A percentile compares a stretch with the other conserved stretches of the same genome.
These are phyloP conservation scores for Amphipyra berbera DNA, from an alignment of 2,888 invertebrate species.

Conservation along the genomic window DNA sequence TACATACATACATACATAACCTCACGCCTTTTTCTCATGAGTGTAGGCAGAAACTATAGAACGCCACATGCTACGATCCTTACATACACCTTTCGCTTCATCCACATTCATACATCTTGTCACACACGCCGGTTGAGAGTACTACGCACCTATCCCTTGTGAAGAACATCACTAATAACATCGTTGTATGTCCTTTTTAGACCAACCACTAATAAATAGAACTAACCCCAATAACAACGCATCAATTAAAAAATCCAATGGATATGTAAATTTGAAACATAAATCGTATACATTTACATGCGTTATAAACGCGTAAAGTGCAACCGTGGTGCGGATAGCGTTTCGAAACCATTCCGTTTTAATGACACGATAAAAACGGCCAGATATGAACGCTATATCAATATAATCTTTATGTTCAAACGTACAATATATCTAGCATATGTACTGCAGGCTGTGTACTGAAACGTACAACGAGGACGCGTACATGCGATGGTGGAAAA, in stretches of 20 bases:
- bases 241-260: constrained; percentile 50
- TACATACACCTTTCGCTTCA: no score
- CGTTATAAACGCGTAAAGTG: constrained; percentile 66
- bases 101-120: no score
- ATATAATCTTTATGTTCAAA: constrained; percentile 72
- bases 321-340: constrained; percentile 68
- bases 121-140: no score
- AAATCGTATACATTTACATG: constrained; percentile 59
- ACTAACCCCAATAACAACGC: constrained; percentile 28
- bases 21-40: no score
- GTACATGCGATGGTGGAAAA: background rate
- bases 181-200: no score
- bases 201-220: background rate
- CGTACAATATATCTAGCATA: constrained; percentile 54
- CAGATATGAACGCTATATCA: constrained; percentile 78
- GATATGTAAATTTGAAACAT: constrained; percentile 48
- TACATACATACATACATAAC: no score
- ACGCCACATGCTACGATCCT: no score
- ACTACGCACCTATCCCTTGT: no score
- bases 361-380: constrained; percentile 81
- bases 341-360: constrained; percentile 82
- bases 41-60: no score
- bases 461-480: constrained; percentile 18
- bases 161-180: no score
- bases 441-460: constrained; percentile 7